Conservation (phyloP, 2,888 invertebrate species). For the Caenorhabditis macrosperma region DNA sequence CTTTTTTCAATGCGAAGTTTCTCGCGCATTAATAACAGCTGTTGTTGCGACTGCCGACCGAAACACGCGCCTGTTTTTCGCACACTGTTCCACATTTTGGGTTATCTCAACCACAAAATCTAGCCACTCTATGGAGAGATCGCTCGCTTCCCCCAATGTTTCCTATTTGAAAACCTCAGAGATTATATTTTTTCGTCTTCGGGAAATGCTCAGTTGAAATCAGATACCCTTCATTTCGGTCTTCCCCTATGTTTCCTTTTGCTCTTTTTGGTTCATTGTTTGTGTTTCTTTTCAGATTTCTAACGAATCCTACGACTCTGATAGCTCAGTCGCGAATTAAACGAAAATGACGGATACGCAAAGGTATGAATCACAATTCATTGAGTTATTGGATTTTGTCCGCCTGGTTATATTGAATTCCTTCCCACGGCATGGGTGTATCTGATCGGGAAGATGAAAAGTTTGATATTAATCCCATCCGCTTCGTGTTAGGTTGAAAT, state of each 20-base stretch:
- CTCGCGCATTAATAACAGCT: constrained; percentile 31
- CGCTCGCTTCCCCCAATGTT: constrained; percentile 7
- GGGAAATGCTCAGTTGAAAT: constrained; percentile 26
- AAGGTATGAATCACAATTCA: constrained; percentile 21
- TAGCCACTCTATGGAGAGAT: constrained; percentile 39
- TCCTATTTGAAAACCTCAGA: constrained; percentile 44
- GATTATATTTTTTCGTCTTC: constrained; percentile 30
- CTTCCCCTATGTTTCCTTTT: constrained; percentile 11
- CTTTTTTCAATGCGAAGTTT: neutral
- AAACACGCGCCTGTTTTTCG: constrained; percentile 55
- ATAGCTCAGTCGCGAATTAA: neutral
- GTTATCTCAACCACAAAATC: constrained; percentile 53
- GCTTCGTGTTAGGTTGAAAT: neutral
- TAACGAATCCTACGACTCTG: constrained; percentile 29
- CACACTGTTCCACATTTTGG: constrained; percentile 59
- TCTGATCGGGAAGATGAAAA: constrained; percentile 30
- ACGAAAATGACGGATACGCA: constrained; percentile 45
- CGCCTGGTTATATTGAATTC: constrained; percentile 5
- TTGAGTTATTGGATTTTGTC: constrained; percentile 9
- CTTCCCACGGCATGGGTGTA: neutral
- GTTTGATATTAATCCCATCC: constrained; percentile 1
- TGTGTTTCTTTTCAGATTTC: constrained; percentile 33
- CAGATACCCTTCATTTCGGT: constrained; percentile 19
- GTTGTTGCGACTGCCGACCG: constrained; percentile 30
- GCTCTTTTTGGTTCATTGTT: neutral